Evolutionary conservation across 2,113 vertebrate genomes (phyloP), one percentile per base, ranked within the genome.

Genomic region (Lutjanus erythropterus): DNA sequence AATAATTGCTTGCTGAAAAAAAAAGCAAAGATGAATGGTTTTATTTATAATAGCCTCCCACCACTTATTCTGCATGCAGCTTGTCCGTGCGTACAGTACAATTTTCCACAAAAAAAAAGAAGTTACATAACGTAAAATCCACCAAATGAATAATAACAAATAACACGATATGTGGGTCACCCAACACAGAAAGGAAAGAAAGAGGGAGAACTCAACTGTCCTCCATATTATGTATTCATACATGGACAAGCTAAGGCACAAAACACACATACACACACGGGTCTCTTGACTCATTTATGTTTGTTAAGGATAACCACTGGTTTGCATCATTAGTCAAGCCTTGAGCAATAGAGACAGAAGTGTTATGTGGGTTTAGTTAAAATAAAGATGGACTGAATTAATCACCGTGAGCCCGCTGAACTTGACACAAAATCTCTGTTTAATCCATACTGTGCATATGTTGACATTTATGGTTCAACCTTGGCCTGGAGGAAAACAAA

Each of bases 1-100:
- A 61, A 53, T 49, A 56, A 66, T 33, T 42, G 35, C 49, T 61
- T 33, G 35, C 50, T 42, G 39, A 1, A 41, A 35, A 49, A 62
- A 42, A 64, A 70, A 58, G 3, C 31, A 73, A 61, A 55, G 33
- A 82, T 61, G 68, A 81, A 80, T 68, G 72, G 21, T 68, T 81
- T 81, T 88, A 81, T 88, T 88, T 89, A 62, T 79, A 73, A 86
- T 64, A 75, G 71, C 78, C 77, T 78, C 84, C 81, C 68, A 85
- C 75, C 49, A 79, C 59, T 72, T 61, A 50, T 41, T 47, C 66
- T 52, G 71, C 52, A 64, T 72, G 31, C 47, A 64, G 76, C 76
- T 42, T 39, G 73, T 70, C 75, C 72, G 62, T 52, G 39, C 55
- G 15, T 65, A 64, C 83, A 69, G 64, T 64, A 44, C 58, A 35